Base-by-base conservation (phyloP, 2,113 vertebrate species). In the Python bivittatus region DNA sequence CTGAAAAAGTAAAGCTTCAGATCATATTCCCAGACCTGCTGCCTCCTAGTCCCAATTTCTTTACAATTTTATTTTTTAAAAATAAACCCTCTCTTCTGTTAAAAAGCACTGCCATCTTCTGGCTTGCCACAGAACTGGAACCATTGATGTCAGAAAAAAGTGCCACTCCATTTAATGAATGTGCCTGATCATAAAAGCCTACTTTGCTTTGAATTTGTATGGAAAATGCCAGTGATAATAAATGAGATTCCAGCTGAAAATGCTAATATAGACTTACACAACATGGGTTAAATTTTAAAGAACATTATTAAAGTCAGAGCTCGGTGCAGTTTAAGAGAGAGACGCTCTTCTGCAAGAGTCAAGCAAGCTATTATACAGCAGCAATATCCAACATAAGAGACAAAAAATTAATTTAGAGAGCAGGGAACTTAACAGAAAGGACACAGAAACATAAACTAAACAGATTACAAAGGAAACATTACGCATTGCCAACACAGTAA, bases 31-130 rank as follows among this genome's bases (percentile, higher is more conserved):
- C 89, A 88, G 38, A 86, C 7, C 61, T 88, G 42, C 33, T 25
- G 29, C 52, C 56, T 68, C 56, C 23, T 2, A 8, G 0, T 0
- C 83, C 33, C 4, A 9, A 17, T 22, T 79, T 79, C 33, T 72
- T 79, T 42, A 79, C 9, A 33, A 79, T 33, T 38, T 79, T 79
- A 25, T 56, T 5, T 94, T 92, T 84, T 25, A 88, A 88, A 57
- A 58, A 88, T 11, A 42, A 86, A 17, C 33, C 20, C 13, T 1
- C 1, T 53, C 61, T 92, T 97, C 57, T 68, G 17, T 97, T 97
- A 94, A 95, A 95, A 97, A 96, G 98, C 93, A 96, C 88, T 96
- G 97, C 97, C 98, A 98, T 93, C 98, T 98, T 92, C 95, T 94
- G 98, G 84, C 27, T 88, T 90, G 85, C 52, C 57, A 57, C 29